Percentiles rank a stretch among this genome's conserved stretches.
Conservation (phyloP, 2,888 invertebrate genomes). For the Protodeltote pygarga region DNA sequence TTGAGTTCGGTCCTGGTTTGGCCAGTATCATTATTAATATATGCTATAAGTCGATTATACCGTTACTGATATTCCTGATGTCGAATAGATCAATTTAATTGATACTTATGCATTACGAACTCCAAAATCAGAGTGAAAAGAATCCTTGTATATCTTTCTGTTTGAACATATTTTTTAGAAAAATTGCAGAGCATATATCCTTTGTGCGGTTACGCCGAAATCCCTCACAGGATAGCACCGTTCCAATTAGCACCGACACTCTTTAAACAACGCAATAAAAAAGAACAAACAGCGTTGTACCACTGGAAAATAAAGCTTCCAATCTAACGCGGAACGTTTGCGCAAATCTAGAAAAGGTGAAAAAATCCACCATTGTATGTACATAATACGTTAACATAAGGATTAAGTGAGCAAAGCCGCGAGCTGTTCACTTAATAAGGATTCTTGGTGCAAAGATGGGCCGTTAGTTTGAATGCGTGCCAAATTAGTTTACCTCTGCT, state of each 20-base stretch:
- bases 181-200: too few species aligned
- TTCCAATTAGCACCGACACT: constrained; percentile 32
- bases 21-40: too few species aligned
- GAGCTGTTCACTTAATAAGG: constrained; percentile 55
- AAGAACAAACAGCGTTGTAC: constrained; percentile 7
- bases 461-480: constrained; percentile 68
- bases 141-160: too few species aligned
- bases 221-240: constrained; percentile 10
- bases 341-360: constrained; percentile 31
- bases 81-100: too few species aligned
- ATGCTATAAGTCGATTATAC: too few species aligned
- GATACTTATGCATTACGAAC: too few species aligned
- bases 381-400: constrained; percentile 23
- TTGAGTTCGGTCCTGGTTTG: too few species aligned
- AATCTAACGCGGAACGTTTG: constrained; percentile 28
- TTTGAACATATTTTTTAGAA: too few species aligned
- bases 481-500: constrained; percentile 70
- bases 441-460: constrained; percentile 59
- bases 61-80: too few species aligned
- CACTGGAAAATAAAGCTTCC: constrained; percentile 23
- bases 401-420: constrained; percentile 29
- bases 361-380: constrained; percentile 28
- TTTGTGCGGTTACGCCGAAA: neutral
- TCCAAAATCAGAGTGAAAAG: too few species aligned
- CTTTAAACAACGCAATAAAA: constrained; percentile 26